Conservation (phyloP, 1,140 invertebrate species). For the Heliconius nattereri region DNA sequence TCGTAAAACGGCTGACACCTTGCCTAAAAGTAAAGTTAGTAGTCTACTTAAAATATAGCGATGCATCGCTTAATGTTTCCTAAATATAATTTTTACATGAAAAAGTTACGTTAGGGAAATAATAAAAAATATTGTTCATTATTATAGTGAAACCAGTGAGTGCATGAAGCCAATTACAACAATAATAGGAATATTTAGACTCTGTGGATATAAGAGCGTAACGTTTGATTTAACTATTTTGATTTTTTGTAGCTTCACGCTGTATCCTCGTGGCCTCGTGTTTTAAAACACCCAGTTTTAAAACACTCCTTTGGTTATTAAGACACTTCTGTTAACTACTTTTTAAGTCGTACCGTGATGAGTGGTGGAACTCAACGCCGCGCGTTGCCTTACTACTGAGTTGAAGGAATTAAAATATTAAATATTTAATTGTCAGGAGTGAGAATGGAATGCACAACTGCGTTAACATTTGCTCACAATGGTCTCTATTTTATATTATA, state of each 20-base stretch:
- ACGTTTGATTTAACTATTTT: background rate
- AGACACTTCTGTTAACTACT: background rate
- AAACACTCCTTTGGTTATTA: background rate
- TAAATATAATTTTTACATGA: background rate
- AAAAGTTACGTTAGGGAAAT: too few relatives aligned
- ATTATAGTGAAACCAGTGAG: too few relatives aligned
- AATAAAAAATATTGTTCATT: too few relatives aligned
- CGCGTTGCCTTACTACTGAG: background rate
- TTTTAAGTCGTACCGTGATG: background rate
- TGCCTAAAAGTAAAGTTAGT: slow-evolving; percentile 10
- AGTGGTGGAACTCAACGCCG: background rate
- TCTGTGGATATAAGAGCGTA: too few relatives aligned
- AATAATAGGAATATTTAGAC: too few relatives aligned
- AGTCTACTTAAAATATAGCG: background rate
- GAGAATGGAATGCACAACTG: background rate
- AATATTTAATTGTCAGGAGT: background rate
- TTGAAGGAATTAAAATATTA: background rate
- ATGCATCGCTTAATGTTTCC: background rate
- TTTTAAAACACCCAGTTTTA: background rate
- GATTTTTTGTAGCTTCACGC: background rate
- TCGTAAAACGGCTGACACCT: slow-evolving; percentile 37
- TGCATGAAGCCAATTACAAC: too few relatives aligned
- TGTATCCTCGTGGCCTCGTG: background rate
- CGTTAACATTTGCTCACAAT: background rate
- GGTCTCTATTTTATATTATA: too few relatives aligned